Conservation (phyloP, 1,140 invertebrate genomes). For the Eumaeus atala region DNA sequence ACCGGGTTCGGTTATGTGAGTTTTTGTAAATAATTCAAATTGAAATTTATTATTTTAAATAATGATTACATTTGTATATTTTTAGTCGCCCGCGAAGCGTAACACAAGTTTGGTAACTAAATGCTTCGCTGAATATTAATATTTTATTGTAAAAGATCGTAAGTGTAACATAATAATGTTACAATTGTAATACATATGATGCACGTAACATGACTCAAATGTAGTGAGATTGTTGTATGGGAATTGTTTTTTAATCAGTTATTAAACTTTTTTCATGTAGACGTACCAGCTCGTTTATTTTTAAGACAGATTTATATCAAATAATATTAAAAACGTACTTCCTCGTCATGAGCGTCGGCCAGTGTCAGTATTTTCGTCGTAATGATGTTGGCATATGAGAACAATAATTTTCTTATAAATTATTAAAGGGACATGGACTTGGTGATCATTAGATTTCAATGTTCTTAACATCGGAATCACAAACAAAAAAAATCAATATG, state of each 20-base stretch:
- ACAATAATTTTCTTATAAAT: no score
- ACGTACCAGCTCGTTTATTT: neutral
- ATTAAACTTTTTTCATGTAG: slow-evolving; percentile 1
- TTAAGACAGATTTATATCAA: no score
- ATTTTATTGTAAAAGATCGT: slow-evolving; percentile 6
- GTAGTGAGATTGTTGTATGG: neutral
- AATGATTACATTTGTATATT: slow-evolving; percentile 8
- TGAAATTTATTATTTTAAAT: slow-evolving; percentile 11
- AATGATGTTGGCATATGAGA: no score
- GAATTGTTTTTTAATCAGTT: slow-evolving; percentile 10
- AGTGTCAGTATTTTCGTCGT: no score
- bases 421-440: no score
- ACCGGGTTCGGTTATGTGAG: neutral
- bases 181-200: slow-evolving; percentile 2
- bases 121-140: slow-evolving; percentile 6
- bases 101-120: slow-evolving; percentile 6
- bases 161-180: neutral
- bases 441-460: no score
- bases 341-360: slow-evolving; percentile 4
- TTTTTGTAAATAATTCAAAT: slow-evolving; percentile 4
- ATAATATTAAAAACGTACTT: neutral
- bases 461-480: no score
- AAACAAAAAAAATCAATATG: no score
- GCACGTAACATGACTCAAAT: neutral
- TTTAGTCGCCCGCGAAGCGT: slow-evolving; percentile 1